Conservation (phyloP, 2,888 invertebrate species). For the Allophyes oxyacanthae region DNA sequence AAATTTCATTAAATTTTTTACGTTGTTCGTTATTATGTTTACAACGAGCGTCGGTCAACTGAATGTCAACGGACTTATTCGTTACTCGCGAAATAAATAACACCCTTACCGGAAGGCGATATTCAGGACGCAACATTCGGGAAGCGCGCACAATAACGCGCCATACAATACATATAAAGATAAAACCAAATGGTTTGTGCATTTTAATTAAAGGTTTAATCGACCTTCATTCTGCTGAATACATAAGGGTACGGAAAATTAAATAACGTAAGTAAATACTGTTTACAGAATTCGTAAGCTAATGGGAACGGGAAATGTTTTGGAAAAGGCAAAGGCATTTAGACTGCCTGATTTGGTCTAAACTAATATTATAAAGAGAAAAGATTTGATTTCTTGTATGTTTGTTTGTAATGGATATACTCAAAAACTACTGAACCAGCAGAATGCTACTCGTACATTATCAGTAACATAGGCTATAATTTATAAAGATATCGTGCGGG, state of each 20-base stretch:
- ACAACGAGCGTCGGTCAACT: constrained; percentile 28
- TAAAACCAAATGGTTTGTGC: constrained; percentile 58
- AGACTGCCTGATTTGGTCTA: constrained; percentile 25
- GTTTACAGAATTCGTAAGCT: constrained; percentile 48
- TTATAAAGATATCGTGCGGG: too few species aligned
- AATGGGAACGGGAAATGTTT: constrained; percentile 42
- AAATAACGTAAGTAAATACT: constrained; percentile 56
- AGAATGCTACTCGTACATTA: too few species aligned
- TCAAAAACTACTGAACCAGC: too few species aligned
- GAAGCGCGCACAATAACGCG: constrained; percentile 45
- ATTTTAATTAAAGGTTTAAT: constrained; percentile 57
- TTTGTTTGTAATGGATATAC: too few species aligned
- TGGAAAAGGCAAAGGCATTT: constrained; percentile 28
- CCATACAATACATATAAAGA: constrained; percentile 53
- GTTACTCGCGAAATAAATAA: constrained; percentile 52
- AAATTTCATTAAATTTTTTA: constrained; percentile 49
- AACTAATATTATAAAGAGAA: too few species aligned
- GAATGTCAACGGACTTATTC: constrained; percentile 44
- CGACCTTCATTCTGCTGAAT: constrained; percentile 44
- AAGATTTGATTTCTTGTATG: too few species aligned
- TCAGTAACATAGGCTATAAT: too few species aligned
- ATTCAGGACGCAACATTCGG: constrained; percentile 26
- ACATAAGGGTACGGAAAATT: constrained; percentile 56
- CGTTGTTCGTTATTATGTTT: constrained; percentile 36
- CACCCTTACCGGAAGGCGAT: constrained; percentile 50